Base-by-base conservation (phyloP, 64 coral and sea anemone genomes). In the Montipora sp. region DNA sequence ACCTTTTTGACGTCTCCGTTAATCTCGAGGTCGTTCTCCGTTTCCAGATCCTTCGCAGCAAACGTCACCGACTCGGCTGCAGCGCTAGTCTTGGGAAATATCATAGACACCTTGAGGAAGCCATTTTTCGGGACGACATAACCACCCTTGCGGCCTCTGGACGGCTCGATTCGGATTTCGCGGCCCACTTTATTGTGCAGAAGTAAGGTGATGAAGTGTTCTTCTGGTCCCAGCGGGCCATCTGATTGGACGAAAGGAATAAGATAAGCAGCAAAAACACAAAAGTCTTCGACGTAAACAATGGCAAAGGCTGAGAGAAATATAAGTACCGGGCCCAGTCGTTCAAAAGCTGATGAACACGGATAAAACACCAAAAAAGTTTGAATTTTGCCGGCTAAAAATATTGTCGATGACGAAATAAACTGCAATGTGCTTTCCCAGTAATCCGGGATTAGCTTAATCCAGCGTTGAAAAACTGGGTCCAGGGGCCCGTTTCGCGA, bases 161-260 rank as follows among this genome's bases (percentile, higher is more conserved):
- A 94, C 5, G 95, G 95, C 63, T 88, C 43, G 16, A 98, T 61
- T 13, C 95, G 86, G 7, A 86, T 90, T 47, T 78, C 61, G 44
- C 95, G 89, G 55, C 91, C 91, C 8, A 88, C 91, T 69, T 91
- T 98, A 84, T 98, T 98, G 59, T 98, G 88, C 1, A 79, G 57
- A 12, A 98, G 61, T 46, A 98, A 19, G 7, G 95, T 91, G n/a
- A 98, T 92, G 72, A 67, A 98, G 27, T 91, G 93, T 65, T 93
- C 84, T 7, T 78, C 67, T 11, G 81, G 82, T 69, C 82, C 82
- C 1, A 11, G 19, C 4, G 82, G 82, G 19, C 82, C 82, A 71
- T 71, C 82, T 85, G 36, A 50, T 23, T 24, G 8, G 10, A 50
- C 11, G 8, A 49, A 9, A 10, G 47, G 20, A 61, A 7, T 18